Conservation (phyloP, 2,113 vertebrate species). For the Aptenodytes forsteri region DNA sequence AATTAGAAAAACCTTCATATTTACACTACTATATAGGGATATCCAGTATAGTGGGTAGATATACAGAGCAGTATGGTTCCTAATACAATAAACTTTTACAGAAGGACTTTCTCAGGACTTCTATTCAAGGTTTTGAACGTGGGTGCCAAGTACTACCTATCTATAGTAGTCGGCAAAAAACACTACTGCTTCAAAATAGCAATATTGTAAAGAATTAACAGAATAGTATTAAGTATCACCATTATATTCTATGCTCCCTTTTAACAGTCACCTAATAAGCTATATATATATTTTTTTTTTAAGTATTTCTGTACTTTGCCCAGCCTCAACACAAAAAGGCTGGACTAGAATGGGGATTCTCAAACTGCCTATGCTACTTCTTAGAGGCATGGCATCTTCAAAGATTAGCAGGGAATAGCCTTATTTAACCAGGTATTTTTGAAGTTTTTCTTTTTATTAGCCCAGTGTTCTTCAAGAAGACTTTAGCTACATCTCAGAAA, state of each 20-base stretch:
- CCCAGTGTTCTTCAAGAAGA: background rate
- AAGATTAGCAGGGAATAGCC: background rate
- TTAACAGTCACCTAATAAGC: background rate
- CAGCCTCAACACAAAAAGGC: background rate
- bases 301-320: background rate
- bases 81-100: background rate
- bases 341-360: background rate
- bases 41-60: background rate
- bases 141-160: background rate
- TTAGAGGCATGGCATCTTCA: background rate
- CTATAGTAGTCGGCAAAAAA: background rate
- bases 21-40: background rate
- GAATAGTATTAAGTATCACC: background rate
- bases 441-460: background rate
- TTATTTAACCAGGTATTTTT: background rate
- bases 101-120: background rate
- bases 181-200: background rate
- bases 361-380: background rate
- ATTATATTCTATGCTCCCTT: background rate
- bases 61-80: background rate
- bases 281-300: background rate
- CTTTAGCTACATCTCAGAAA: background rate
- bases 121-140: background rate
- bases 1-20: background rate
- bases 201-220: background rate